phyloP scores from a whole-genome alignment of 2,113 vertebrate species.

The Alligator mississippiensis region DNA sequence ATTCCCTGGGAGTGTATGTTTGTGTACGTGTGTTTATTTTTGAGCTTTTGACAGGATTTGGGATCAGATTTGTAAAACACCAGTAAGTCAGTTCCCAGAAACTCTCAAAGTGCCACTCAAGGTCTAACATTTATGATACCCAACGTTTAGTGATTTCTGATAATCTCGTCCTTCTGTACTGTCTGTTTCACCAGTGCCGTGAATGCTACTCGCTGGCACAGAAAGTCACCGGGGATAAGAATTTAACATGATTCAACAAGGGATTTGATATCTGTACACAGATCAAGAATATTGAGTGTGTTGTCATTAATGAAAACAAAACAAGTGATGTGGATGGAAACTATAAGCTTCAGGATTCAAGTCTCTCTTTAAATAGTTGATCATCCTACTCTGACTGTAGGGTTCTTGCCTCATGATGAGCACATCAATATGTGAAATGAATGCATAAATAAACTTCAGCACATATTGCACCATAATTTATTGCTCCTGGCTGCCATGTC shows the following conservation, averaged over 20 bases:
- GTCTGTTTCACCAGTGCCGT: too few species aligned
- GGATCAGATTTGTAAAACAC: not conserved
- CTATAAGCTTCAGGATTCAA: not conserved
- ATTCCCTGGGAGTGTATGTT: not conserved
- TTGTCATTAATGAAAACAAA: not conserved
- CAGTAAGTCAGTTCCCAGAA: not conserved
- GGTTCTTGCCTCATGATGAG: not conserved
- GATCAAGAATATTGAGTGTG: not conserved
- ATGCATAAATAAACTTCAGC: too few species aligned
- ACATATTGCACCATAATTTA: too few species aligned
- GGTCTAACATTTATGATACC: too few species aligned
- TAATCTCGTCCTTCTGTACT: too few species aligned
- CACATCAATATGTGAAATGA: too few species aligned
- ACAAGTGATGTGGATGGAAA: not conserved
- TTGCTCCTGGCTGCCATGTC: too few species aligned
- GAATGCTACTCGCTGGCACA: not conserved
- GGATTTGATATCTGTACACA: not conserved
- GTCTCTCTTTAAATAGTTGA: too few species aligned
- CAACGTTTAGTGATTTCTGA: too few species aligned
- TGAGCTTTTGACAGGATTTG: not conserved
- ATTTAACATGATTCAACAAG: not conserved
- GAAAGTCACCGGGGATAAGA: not conserved
- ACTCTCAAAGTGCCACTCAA: too few species aligned
- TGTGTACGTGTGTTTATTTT: accelerated
- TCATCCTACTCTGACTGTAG: not conserved